Base-by-base conservation (phyloP, 2,113 vertebrate species). In the Dromas ardeola region DNA sequence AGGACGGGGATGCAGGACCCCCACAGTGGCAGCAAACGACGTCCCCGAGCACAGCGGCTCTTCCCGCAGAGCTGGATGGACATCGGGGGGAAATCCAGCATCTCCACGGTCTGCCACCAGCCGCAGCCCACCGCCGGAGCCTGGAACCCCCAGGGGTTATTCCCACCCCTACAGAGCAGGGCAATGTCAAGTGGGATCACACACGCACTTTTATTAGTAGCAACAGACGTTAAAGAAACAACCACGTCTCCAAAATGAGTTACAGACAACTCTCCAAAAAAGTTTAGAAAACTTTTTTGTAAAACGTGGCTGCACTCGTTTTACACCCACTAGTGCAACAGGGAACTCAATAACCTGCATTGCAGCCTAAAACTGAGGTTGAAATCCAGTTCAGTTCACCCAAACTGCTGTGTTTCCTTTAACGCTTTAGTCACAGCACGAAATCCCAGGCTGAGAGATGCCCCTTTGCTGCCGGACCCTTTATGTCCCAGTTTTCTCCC, bases 391-490 rank as follows among this genome's bases (percentile, higher is more conserved):
- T 38, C 5, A 8, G n/a, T 29, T 36, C 40, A 14, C 27, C 45
- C 70, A 56, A 53, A 77, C 43, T 17, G 49, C 45, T 88, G 56
- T 3, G 19, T n/a, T 65, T 52, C 86, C 69, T 32, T 36, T 5
- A 11, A 3, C 2, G 30, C 55, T 40, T 16, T 11, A 23, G 23
- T 0, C 10, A 32, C 29, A 18, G 23, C 55, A 11, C 0, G 0
- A n/a, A 53, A 55, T 4, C 43, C 69, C 42, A 16, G 47, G 73
- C 58, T n/a, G 58, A 34, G 69, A 45, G 36, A 26, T 2, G 27
- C 26, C 49, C 15, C 40, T 26, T 59, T 22, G 59, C 43, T 36
- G 42, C 23, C 13, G 4, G 61, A 9, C 34, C 63, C 42, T 21
- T 15, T n/a, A 12, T 23, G 12, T 11, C 26, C 34, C 26, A 1